Evolutionary conservation across 2,888 invertebrate species (phyloP).

Genomic region (Lithophane leautieri): DNA sequence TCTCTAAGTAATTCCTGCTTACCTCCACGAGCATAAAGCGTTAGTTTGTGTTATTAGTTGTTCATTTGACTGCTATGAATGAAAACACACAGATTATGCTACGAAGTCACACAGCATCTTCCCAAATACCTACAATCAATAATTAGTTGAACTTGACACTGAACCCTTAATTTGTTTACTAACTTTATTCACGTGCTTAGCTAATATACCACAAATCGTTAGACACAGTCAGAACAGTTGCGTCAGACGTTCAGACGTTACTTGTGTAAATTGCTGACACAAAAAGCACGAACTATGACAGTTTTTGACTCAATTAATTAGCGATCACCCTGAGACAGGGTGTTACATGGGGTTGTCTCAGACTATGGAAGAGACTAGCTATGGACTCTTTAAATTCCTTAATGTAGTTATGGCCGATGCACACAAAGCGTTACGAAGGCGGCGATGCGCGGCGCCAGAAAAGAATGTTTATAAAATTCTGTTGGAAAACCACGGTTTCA

Average conservation of each 20-base stretch:
- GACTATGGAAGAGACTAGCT: conserved; percentile 37
- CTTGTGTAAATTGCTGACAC: conserved; percentile 62
- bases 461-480: no score
- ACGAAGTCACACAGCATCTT: background rate
- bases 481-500: background rate
- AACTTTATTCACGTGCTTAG: conserved; percentile 10
- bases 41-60: no score
- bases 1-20: no score
- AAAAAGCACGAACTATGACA: conserved; percentile 62
- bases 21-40: background rate
- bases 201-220: conserved; percentile 4
- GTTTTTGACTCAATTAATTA: conserved; percentile 62
- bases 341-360: background rate
- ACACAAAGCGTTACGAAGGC: no score
- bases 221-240: conserved; percentile 31
- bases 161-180: conserved; percentile 36
- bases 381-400: background rate
- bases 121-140: conserved; percentile 7
- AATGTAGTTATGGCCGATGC: no score
- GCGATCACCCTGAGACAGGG: conserved; percentile 44
- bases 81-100: no score
- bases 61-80: background rate
- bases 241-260: conserved; percentile 29
- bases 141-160: conserved; percentile 26
- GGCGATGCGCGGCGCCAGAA: no score